Evolutionary conservation across 2,113 vertebrate genomes (phyloP).

Genomic region (Theropithecus gelada): DNA sequence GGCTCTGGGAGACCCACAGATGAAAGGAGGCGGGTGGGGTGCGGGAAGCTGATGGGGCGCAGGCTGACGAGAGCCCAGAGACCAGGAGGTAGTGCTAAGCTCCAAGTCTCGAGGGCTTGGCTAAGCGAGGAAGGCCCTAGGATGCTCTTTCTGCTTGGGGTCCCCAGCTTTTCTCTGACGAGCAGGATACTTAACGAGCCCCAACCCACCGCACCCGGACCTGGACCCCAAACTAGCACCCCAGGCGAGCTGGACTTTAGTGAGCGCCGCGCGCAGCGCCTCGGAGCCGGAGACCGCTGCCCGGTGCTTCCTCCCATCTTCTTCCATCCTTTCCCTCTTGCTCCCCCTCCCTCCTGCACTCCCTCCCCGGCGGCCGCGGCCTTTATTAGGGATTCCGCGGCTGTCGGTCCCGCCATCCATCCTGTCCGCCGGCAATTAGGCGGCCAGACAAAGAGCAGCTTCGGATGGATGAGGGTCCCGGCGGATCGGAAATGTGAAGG

Average conservation of each 20-base stretch:
- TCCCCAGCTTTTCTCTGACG: not conserved
- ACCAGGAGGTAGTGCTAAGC: not conserved
- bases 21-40: not conserved
- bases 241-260: not conserved
- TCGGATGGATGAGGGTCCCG: conserved; percentile 82
- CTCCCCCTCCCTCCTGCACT: conserved; percentile 72
- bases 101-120: not conserved
- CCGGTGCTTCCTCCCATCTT: conserved; percentile 43
- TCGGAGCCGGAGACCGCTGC: not conserved
- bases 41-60: not conserved
- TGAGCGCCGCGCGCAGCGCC: not conserved
- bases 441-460: conserved; percentile 81
- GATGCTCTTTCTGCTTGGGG: not conserved
- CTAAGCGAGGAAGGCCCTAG: not conserved
- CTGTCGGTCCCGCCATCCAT: conserved; percentile 84
- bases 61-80: not conserved
- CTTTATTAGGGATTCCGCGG: conserved; percentile 87
- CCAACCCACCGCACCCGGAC: not conserved
- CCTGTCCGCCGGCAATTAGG: conserved; percentile 84
- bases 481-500: conserved; percentile 78
- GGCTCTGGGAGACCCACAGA: conserved; percentile 35
- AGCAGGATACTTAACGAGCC: not conserved
- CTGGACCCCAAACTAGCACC: not conserved
- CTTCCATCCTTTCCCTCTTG: conserved; percentile 32
- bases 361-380: conserved; percentile 84